Conservation (phyloP, 2,797 vertebrate species). For the Cottoperca gobio region DNA sequence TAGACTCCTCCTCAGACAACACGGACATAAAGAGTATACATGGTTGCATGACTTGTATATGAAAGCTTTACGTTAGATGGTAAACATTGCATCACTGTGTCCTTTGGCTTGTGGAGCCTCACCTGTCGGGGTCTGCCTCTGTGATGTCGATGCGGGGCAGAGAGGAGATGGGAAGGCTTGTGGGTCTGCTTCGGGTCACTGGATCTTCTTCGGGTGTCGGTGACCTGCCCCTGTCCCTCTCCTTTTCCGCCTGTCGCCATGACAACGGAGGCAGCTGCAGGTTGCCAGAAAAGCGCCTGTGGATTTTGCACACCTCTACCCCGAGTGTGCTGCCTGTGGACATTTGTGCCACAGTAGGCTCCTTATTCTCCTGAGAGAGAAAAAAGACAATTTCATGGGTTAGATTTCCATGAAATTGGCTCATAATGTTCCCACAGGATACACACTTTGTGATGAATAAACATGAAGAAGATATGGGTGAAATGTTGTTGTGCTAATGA, state of each 20-base stretch:
- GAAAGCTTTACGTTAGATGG: background rate
- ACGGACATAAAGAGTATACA: background rate
- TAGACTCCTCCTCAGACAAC: background rate
- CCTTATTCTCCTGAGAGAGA: slow-evolving; percentile 84
- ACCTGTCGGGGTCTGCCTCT: slow-evolving; percentile 91
- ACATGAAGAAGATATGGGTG: background rate
- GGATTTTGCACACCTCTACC: slow-evolving; percentile 91
- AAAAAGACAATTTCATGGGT: background rate
- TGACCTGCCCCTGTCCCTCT: slow-evolving; percentile 75
- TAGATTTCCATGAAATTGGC: background rate
- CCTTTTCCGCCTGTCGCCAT: slow-evolving; percentile 90
- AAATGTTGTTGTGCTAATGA: slow-evolving; percentile 1
- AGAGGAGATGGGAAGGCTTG: slow-evolving; percentile 87
- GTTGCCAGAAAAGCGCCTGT: slow-evolving; percentile 92
- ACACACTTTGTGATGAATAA: background rate
- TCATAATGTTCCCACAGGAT: background rate
- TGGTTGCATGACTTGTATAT: background rate
- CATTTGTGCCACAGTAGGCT: slow-evolving; percentile 85
- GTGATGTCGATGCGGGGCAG: slow-evolving; percentile 96
- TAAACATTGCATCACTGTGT: background rate
- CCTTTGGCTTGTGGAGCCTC: slow-evolving; percentile 29
- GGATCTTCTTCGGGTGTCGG: slow-evolving; percentile 88
- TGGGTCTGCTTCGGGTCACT: slow-evolving; percentile 83
- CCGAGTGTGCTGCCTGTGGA: slow-evolving; percentile 86
- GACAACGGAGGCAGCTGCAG: slow-evolving; percentile 93